A percentile compares a stretch with the other conserved stretches of the same genome.
phyloP scores from a whole-genome alignment of 2,113 vertebrate species.

The Macquaria ambigua region DNA sequence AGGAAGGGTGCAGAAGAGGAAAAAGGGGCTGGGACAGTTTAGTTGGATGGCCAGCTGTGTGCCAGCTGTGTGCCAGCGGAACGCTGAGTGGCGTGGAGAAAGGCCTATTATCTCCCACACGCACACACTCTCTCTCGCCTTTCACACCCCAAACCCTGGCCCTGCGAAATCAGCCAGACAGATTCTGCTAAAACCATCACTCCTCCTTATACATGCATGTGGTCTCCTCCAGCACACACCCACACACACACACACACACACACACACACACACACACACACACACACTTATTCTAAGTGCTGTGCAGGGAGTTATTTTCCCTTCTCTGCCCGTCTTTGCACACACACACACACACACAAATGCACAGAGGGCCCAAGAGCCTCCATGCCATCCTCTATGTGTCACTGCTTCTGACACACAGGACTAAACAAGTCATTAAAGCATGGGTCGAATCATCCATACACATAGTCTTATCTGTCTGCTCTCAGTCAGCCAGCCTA shows the following conservation, averaged over 20 bases:
- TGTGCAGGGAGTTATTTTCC: constrained; percentile 47
- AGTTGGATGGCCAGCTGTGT: constrained; percentile 78
- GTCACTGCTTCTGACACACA: constrained; percentile 76
- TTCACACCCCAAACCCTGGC: constrained; percentile 67
- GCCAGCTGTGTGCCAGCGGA: constrained; percentile 82
- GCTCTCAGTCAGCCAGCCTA: constrained; percentile 69
- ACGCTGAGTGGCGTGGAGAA: constrained; percentile 77
- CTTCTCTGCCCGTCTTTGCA: constrained; percentile 38
- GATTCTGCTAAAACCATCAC: constrained; percentile 76
- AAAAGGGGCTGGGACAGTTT: constrained; percentile 46
- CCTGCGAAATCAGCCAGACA: constrained; percentile 75
- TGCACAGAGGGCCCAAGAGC: constrained; percentile 45
- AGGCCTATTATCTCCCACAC: constrained; percentile 80
- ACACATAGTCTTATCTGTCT: constrained; percentile 73
- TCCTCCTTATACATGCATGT: constrained; percentile 64
- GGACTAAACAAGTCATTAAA: constrained; percentile 81
- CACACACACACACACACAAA: constrained; percentile 12
- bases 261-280: constrained; percentile 30
- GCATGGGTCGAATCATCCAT: constrained; percentile 71
- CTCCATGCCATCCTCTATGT: constrained; percentile 67
- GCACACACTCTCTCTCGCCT: constrained; percentile 69
- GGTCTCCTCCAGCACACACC: constrained; percentile 57
- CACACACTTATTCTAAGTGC: constrained; percentile 36
- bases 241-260: constrained; percentile 22
- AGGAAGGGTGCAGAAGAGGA: constrained; percentile 13